phyloP scores from a whole-genome alignment of 1,140 invertebrate species.

The Atta cephalotes region DNA sequence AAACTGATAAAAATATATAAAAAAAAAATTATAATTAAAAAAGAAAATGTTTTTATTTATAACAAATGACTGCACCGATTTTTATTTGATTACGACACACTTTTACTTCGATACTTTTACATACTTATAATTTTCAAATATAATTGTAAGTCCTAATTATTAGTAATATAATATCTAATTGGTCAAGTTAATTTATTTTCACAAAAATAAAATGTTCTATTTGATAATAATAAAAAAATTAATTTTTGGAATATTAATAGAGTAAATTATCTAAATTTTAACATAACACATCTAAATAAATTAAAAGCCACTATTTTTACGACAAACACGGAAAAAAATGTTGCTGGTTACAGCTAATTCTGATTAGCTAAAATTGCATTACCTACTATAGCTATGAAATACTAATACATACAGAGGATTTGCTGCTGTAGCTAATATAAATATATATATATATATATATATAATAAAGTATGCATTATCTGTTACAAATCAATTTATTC shows the following conservation, averaged over 20 bases:
- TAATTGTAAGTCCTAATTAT: background rate
- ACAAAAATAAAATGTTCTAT: background rate
- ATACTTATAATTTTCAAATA: slow-evolving; percentile 4
- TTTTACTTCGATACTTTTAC: background rate
- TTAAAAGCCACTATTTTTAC: background rate
- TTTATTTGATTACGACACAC: background rate
- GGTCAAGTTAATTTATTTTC: background rate
- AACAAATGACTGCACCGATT: too few relatives aligned
- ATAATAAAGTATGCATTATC: too few relatives aligned
- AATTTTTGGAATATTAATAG: background rate
- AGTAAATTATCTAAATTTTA: background rate
- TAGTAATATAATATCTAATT: background rate
- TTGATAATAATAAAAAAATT: background rate
- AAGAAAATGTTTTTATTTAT: background rate
- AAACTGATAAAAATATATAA: background rate
- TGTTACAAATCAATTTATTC: too few relatives aligned
- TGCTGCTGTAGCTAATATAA: too few relatives aligned
- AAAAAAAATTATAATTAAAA: background rate
- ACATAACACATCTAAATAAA: background rate
- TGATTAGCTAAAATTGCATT: too few relatives aligned
- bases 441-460: too few relatives aligned
- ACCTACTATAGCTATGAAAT: too few relatives aligned
- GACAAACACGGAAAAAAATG: background rate
- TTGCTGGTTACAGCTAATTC: too few relatives aligned
- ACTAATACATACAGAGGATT: too few relatives aligned